phyloP scores from a whole-genome alignment of 1,140 invertebrate genomes.

The Daktulosphaira vitifoliae region DNA sequence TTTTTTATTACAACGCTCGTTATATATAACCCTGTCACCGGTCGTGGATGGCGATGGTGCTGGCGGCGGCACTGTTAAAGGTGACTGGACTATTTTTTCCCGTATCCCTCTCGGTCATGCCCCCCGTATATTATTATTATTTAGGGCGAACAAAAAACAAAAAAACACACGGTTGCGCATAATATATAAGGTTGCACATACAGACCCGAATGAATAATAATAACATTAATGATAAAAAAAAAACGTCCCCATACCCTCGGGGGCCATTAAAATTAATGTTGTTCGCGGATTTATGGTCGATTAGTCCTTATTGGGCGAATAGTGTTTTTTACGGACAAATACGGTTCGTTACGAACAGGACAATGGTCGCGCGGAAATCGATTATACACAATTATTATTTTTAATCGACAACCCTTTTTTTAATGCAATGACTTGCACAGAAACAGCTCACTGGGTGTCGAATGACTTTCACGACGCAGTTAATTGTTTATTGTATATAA shows the following conservation, averaged over 20 bases:
- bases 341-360: neutral
- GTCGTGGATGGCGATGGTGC: neutral
- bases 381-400: too few relatives aligned
- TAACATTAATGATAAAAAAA: neutral
- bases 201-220: too few relatives aligned
- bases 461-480: too few relatives aligned
- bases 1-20: neutral
- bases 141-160: constrained; percentile 3
- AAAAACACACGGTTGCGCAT: neutral
- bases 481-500: too few relatives aligned
- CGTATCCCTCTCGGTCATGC: neutral
- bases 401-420: too few relatives aligned
- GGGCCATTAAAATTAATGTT: constrained; percentile 20
- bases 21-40: neutral
- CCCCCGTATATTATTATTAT: neutral
- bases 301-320: constrained; percentile 8
- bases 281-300: constrained; percentile 31
- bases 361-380: too few relatives aligned
- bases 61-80: neutral
- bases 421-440: too few relatives aligned
- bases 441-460: too few relatives aligned
- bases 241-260: neutral
- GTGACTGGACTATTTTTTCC: constrained; percentile 25
- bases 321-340: neutral
- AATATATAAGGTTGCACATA: too few relatives aligned